Conservation (phyloP, 2,113 vertebrate genomes). For the Cricetomys ansorgei region DNA sequence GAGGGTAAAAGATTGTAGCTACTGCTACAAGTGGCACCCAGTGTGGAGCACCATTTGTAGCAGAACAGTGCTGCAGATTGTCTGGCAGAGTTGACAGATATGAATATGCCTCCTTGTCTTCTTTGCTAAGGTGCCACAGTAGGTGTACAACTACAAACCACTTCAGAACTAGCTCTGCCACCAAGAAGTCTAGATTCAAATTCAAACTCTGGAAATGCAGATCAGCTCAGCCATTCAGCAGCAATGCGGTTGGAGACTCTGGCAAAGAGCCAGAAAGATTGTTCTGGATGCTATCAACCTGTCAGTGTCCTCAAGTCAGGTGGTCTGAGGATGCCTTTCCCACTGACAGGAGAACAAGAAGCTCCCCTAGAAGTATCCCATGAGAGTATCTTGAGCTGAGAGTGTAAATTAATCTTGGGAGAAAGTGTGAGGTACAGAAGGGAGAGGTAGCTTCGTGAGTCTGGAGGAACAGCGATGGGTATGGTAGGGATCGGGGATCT, state of each 20-base stretch:
- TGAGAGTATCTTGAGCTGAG: neutral
- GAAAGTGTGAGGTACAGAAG: neutral
- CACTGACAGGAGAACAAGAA: neutral
- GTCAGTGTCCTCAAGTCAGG: neutral
- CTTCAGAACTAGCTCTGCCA: neutral
- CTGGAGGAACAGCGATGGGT: neutral
- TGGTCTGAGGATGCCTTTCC: neutral
- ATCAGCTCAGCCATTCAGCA: neutral
- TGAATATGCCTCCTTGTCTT: too few relatives aligned
- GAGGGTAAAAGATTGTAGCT: too few relatives aligned
- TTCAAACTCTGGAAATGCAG: neutral
- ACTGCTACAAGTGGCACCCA: too few relatives aligned
- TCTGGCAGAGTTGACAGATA: too few relatives aligned
- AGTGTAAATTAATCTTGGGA: neutral
- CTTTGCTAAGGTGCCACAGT: too few relatives aligned
- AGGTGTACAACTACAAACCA: too few relatives aligned
- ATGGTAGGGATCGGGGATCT: neutral
- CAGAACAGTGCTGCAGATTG: too few relatives aligned
- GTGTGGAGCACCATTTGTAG: too few relatives aligned
- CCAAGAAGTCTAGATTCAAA: neutral
- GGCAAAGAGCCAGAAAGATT: neutral
- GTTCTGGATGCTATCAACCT: neutral
- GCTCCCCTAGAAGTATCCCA: neutral
- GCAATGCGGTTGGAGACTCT: neutral
- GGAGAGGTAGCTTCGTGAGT: rapidly evolving